phyloP scores from a whole-genome alignment of 2,797 vertebrate species.

The Lacerta viridis region DNA sequence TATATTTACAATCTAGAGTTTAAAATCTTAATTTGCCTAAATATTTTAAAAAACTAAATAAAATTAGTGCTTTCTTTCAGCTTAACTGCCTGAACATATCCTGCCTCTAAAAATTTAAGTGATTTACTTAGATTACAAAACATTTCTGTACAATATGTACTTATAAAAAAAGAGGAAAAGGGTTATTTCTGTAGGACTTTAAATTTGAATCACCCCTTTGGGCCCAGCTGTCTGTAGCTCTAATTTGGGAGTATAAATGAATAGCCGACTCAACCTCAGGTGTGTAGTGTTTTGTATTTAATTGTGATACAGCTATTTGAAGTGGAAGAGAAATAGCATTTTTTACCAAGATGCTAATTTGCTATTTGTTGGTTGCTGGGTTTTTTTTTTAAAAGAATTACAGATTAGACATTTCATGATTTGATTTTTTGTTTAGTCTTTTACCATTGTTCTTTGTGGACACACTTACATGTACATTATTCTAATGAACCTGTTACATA shows the following conservation, averaged over 20 bases:
- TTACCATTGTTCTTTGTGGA: not conserved
- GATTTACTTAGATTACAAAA: slow-evolving; percentile 82
- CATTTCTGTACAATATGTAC: slow-evolving; percentile 83
- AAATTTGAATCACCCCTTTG: slow-evolving; percentile 75
- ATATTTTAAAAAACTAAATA: slow-evolving; percentile 89
- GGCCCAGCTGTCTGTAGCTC: slow-evolving; percentile 67
- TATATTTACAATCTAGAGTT: slow-evolving; percentile 93
- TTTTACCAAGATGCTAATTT: slow-evolving; percentile 17
- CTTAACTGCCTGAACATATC: slow-evolving; percentile 91
- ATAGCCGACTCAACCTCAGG: slow-evolving; percentile 83
- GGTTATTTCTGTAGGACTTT: slow-evolving; percentile 75
- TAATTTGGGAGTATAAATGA: slow-evolving; percentile 73
- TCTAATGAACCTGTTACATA: slow-evolving; percentile 1
- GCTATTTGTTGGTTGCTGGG: not conserved
- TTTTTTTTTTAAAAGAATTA: not conserved
- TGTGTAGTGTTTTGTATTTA: slow-evolving; percentile 63
- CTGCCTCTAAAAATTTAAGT: slow-evolving; percentile 85
- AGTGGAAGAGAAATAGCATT: slow-evolving; percentile 39
- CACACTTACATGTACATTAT: not conserved
- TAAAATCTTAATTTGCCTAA: slow-evolving; percentile 89
- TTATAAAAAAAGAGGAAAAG: slow-evolving; percentile 75
- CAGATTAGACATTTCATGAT: slow-evolving; percentile 12
- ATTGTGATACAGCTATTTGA: slow-evolving; percentile 18
- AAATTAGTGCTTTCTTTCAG: slow-evolving; percentile 96
- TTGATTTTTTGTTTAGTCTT: not conserved